Percentiles rank a stretch among this genome's conserved stretches.
Conservation (phyloP, 2,797 vertebrate genomes). For the Carduelis carduelis region DNA sequence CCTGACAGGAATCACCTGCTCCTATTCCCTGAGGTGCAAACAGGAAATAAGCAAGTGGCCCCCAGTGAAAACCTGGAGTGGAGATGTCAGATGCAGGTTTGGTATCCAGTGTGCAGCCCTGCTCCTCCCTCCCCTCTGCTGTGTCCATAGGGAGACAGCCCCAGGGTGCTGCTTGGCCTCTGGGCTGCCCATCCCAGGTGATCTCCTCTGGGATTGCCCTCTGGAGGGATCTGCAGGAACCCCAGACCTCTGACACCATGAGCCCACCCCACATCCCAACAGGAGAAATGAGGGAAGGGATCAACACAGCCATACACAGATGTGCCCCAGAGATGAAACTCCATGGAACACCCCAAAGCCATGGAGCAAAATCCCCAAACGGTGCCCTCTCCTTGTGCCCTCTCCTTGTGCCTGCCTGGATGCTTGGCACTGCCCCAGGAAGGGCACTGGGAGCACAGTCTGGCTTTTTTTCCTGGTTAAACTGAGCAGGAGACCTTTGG, state of each 20-base stretch:
- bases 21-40: neutral
- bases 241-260: neutral
- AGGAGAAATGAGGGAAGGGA: neutral
- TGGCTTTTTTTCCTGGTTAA: neutral
- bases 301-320: accelerated
- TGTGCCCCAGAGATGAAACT: neutral
- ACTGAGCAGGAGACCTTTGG: neutral
- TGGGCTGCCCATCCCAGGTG: neutral
- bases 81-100: neutral
- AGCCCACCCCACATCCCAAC: neutral
- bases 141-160: accelerated
- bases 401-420: accelerated
- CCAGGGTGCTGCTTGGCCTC: neutral
- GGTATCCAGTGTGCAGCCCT: neutral
- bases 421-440: accelerated
- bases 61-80: accelerated
- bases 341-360: neutral
- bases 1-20: neutral
- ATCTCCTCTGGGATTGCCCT: neutral
- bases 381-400: neutral
- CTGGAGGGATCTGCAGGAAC: neutral
- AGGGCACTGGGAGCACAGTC: neutral
- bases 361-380: accelerated
- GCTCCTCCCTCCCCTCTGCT: neutral
- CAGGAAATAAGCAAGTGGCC: neutral